Evolutionary conservation across 2,888 invertebrate species (phyloP).

Genomic region (Tetrapedia diversipes): DNA sequence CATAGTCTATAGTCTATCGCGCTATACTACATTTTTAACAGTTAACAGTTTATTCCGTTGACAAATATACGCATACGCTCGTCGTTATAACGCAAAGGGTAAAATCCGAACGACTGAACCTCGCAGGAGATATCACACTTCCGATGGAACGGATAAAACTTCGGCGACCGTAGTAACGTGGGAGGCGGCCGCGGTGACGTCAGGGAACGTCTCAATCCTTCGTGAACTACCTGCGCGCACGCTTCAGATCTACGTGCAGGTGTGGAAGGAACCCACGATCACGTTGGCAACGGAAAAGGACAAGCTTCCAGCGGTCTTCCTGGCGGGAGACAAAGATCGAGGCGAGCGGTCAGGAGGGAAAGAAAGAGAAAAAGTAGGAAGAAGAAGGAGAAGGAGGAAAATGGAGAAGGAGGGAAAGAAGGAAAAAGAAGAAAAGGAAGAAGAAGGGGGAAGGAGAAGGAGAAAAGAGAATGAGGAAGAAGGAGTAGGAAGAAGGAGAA

Average conservation of each 20-base stretch:
- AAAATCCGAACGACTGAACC: too few relatives aligned
- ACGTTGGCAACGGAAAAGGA: constrained; percentile 44
- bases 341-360: not conserved
- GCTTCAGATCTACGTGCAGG: constrained; percentile 66
- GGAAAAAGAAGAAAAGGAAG: too few relatives aligned
- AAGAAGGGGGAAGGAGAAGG: not conserved
- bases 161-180: constrained; percentile 73
- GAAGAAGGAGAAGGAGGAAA: not conserved
- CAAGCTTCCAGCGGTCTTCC: constrained; percentile 21
- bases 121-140: too few relatives aligned
- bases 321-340: constrained; percentile 24
- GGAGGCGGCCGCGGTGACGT: constrained; percentile 72
- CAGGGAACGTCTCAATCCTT: constrained; percentile 75
- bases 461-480: too few relatives aligned
- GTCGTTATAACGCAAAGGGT: too few relatives aligned
- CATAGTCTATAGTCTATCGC: too few relatives aligned
- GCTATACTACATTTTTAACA: too few relatives aligned
- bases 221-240: constrained; percentile 72
- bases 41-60: too few relatives aligned
- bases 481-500: too few relatives aligned
- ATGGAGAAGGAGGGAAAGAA: not conserved
- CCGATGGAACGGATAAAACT: constrained; percentile 65
- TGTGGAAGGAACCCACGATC: constrained; percentile 60
- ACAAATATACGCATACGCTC: too few relatives aligned
- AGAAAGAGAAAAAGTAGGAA: too few relatives aligned